Percentiles rank a stretch among this genome's conserved stretches.
Evolutionary conservation across 64 coral and sea anemone species (phyloP).

Genomic region (Trachythela sp.): DNA sequence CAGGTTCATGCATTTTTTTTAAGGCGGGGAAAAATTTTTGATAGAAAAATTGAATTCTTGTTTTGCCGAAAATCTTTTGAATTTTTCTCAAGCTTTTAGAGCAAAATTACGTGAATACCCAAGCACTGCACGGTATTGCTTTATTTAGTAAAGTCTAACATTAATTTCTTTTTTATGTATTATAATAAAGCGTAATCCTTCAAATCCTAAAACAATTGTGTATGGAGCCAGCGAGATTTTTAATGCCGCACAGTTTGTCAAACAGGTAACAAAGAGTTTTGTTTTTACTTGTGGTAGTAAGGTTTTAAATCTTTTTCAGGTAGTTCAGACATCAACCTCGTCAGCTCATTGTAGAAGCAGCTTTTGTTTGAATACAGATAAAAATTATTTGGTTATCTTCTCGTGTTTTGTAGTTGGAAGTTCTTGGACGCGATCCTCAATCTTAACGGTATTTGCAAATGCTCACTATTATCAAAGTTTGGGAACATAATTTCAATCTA

Average conservation of each 20-base stretch:
- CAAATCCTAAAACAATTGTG: constrained; percentile 73
- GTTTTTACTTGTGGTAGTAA: too few species aligned
- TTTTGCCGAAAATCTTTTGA: too few species aligned
- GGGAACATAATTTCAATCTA: background rate
- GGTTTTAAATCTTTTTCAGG: too few species aligned
- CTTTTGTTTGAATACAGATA: background rate
- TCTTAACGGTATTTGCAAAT: background rate
- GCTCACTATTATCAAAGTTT: background rate
- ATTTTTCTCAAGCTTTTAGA: too few species aligned
- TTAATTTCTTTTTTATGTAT: background rate
- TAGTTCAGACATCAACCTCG: background rate
- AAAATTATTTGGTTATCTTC: background rate
- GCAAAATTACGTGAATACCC: too few species aligned
- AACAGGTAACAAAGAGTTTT: constrained; percentile 70
- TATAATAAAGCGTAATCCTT: constrained; percentile 56
- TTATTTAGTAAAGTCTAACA: background rate
- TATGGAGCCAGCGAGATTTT: constrained; percentile 94
- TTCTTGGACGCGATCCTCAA: background rate
- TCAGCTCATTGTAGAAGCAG: background rate
- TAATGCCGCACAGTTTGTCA: constrained; percentile 87
- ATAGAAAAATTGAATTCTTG: too few species aligned
- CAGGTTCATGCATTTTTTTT: background rate
- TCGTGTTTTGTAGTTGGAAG: background rate
- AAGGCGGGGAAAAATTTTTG: too few species aligned
- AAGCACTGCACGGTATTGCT: background rate